phyloP scores from a whole-genome alignment of 2,113 vertebrate species.

The Coptodon bakossiorum region DNA sequence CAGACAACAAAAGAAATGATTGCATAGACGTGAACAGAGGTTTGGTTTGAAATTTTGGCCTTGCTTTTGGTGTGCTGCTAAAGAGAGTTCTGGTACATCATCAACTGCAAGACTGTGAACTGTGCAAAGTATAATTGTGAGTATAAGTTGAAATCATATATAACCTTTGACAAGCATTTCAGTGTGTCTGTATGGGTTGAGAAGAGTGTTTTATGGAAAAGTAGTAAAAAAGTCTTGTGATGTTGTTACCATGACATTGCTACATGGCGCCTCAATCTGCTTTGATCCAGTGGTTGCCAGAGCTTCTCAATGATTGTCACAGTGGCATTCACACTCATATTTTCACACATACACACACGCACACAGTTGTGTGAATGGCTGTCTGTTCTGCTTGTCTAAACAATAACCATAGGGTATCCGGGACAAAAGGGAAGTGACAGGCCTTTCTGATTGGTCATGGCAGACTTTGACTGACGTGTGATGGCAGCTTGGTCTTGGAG shows the following conservation, averaged over 20 bases:
- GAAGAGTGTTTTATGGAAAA: not conserved
- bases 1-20: not conserved
- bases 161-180: not conserved
- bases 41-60: not conserved
- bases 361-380: slow-evolving; percentile 11
- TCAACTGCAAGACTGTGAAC: not conserved
- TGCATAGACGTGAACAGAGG: not conserved
- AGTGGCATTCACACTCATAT: not conserved
- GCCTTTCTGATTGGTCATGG: slow-evolving; percentile 42
- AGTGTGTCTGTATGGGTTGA: not conserved
- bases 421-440: slow-evolving; percentile 28
- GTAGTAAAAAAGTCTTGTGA: not conserved
- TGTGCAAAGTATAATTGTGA: not conserved
- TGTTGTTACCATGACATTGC: not conserved
- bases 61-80: not conserved
- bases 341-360: slow-evolving; percentile 2
- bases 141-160: not conserved
- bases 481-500: slow-evolving; percentile 33
- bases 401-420: slow-evolving; percentile 20
- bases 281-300: slow-evolving; percentile 14
- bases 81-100: not conserved
- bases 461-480: slow-evolving; percentile 38
- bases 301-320: not conserved
- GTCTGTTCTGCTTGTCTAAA: slow-evolving; percentile 39
- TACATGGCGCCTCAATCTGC: not conserved